Percentiles rank a stretch among this genome's conserved stretches.
phyloP scores from a whole-genome alignment of 2,113 vertebrate species.

The Albula glossodonta region DNA sequence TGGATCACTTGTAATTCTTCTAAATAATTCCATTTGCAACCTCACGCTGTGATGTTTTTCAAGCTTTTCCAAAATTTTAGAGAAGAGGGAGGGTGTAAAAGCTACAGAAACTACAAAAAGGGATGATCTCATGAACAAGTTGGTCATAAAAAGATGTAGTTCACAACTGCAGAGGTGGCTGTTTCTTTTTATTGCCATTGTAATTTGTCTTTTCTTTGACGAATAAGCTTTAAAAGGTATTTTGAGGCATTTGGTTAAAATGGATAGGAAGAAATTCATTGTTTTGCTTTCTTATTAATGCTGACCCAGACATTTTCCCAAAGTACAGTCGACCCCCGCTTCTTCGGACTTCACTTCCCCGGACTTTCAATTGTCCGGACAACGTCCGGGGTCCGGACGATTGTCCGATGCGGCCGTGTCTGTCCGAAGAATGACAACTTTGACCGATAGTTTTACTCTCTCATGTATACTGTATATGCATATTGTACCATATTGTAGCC shows the following conservation, averaged over 20 bases:
- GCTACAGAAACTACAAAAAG: background rate
- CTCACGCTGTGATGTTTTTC: slow-evolving; percentile 86
- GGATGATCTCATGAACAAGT: background rate
- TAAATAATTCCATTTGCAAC: slow-evolving; percentile 89
- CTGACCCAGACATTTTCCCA: background rate
- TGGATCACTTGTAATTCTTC: slow-evolving; percentile 88
- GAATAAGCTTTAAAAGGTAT: background rate
- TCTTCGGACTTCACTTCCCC: no score
- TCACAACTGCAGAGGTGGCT: background rate
- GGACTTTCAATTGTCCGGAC: no score
- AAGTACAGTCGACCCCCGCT: no score
- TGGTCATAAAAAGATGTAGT: background rate
- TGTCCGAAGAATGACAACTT: no score
- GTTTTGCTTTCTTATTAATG: background rate
- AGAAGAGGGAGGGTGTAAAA: slow-evolving; percentile 7
- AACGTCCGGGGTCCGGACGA: no score
- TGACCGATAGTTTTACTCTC: no score
- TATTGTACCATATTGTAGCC: no score
- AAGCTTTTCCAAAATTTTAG: slow-evolving; percentile 83
- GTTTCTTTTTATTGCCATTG: background rate
- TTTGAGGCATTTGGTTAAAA: background rate
- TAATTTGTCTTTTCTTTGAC: background rate
- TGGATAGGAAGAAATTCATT: background rate
- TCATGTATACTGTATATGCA: no score
- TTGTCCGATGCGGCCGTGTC: no score